Conservation (phyloP, 2,113 vertebrate species). For the Ameiurus melas region DNA sequence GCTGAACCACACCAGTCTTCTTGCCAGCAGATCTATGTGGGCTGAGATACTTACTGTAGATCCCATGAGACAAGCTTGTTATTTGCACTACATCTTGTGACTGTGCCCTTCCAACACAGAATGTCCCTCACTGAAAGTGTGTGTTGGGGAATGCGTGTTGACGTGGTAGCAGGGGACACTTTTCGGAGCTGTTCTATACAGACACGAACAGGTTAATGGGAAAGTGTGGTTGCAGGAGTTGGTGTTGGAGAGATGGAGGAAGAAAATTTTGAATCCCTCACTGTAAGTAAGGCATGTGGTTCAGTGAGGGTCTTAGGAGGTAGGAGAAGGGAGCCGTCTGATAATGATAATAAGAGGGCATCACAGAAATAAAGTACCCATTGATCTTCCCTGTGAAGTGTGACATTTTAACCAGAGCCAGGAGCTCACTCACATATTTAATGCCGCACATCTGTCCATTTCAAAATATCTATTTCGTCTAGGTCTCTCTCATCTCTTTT, state of each 20-base stretch:
- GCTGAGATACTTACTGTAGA: slow-evolving; percentile 10
- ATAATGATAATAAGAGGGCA: slow-evolving; percentile 88
- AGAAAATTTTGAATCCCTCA: slow-evolving; percentile 14
- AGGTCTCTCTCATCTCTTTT: slow-evolving; percentile 62
- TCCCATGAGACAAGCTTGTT: slow-evolving; percentile 40
- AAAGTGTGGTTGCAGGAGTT: not conserved
- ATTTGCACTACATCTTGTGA: slow-evolving; percentile 47
- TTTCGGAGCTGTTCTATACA: not conserved
- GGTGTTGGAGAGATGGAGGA: not conserved
- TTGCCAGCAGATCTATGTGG: slow-evolving; percentile 34
- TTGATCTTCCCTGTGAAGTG: slow-evolving; percentile 93
- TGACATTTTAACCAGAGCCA: slow-evolving; percentile 97
- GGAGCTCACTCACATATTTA: slow-evolving; percentile 62
- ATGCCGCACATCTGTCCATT: slow-evolving; percentile 44
- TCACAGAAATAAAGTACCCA: slow-evolving; percentile 92
- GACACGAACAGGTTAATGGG: not conserved
- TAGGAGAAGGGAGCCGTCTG: slow-evolving; percentile 84
- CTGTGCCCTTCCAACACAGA: slow-evolving; percentile 34
- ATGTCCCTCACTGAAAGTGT: slow-evolving; percentile 33
- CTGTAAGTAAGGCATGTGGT: slow-evolving; percentile 11
- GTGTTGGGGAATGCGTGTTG: not conserved
- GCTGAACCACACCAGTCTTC: slow-evolving; percentile 29
- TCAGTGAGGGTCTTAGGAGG: slow-evolving; percentile 80
- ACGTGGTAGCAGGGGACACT: not conserved
- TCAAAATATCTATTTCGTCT: slow-evolving; percentile 61